These are phyloP conservation scores for Hyperopisus bebe DNA, from an alignment of 2,113 vertebrate genomes.

Conservation along the genomic window DNA sequence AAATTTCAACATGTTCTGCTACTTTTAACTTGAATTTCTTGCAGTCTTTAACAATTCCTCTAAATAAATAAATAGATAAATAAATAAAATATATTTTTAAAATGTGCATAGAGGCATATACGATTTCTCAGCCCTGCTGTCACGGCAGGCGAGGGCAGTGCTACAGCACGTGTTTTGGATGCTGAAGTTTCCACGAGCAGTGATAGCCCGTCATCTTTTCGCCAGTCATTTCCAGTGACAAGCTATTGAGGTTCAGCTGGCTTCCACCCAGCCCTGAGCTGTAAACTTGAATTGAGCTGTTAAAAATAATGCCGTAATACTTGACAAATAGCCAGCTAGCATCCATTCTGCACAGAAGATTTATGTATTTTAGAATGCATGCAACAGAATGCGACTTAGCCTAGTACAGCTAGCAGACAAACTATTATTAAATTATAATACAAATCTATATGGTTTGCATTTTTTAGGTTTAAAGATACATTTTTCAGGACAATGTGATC, in stretches of 20 bases:
- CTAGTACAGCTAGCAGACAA: slow-evolving; percentile 5
- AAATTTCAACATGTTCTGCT: neutral
- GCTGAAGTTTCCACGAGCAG: neutral
- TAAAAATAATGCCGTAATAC: neutral
- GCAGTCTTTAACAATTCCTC: neutral
- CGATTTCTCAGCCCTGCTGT: neutral
- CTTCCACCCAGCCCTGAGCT: neutral
- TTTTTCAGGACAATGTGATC: neutral
- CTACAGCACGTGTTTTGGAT: neutral
- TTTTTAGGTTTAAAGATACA: slow-evolving; percentile 2
- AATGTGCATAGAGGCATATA: neutral
- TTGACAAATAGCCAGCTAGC: slow-evolving; percentile 7
- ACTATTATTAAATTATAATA: slow-evolving; percentile 8
- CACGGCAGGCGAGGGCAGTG: neutral
- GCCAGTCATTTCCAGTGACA: neutral
- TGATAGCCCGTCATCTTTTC: neutral
- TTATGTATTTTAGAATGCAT: neutral
- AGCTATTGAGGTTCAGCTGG: neutral
- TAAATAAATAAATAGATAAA: neutral
- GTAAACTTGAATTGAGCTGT: neutral
- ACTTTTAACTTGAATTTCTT: neutral
- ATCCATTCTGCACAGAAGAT: neutral
- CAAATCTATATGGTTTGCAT: neutral
- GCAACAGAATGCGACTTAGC: neutral
- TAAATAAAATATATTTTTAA: neutral